Base-by-base conservation (phyloP, 2,888 invertebrate species). In the Nemotelus pantherinus region DNA sequence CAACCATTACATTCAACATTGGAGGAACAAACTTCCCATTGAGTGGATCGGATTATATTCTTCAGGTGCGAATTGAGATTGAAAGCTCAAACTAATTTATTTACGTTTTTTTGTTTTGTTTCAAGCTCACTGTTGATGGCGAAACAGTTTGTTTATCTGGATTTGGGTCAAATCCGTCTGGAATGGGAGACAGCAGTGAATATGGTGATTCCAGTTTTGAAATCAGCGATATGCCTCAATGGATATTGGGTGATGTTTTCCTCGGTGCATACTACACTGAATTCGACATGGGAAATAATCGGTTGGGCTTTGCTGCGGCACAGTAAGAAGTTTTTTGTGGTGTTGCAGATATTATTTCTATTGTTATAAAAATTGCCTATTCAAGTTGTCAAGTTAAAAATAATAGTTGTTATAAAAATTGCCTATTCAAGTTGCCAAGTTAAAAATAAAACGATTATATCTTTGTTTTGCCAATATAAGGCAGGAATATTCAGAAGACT, bases 231-330 rank as follows among this genome's bases (percentile, higher is more conserved):
- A 96, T 96, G 3, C 96, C 96, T 67, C 90, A 98, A 83, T 99
- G 98, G 98, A 98, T 99, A 87, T 90, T 98, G 80, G 98, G 98
- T 79, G 98, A 98, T 88, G 95, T 97, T 81, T 98, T 98, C 88
- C 95, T 98, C 85, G 97, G 97, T 72, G 92, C 92, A 84, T 98
- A 91, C 89, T 98, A 98, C 89, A 95, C 98, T 0, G 95, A 96
- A 88, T 98, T 98, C 88, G 97, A 98, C 89, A 88, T 94, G 85
- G 93, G 90, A 79, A 94, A 95, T 84, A 90, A 92, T 84, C 91
- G 94, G 75, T 89, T 98, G 82, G 98, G 97, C 79, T 96, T 98
- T 88, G 97, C 98, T 47, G 84, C 86, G 79, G 90, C 92, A 60
- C 88, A 85, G 82, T 88, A 88, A 87, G 65, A 77, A 50, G 25